Evolutionary conservation across 2,888 invertebrate genomes (phyloP).

Genomic region (Andrena bucephala): DNA sequence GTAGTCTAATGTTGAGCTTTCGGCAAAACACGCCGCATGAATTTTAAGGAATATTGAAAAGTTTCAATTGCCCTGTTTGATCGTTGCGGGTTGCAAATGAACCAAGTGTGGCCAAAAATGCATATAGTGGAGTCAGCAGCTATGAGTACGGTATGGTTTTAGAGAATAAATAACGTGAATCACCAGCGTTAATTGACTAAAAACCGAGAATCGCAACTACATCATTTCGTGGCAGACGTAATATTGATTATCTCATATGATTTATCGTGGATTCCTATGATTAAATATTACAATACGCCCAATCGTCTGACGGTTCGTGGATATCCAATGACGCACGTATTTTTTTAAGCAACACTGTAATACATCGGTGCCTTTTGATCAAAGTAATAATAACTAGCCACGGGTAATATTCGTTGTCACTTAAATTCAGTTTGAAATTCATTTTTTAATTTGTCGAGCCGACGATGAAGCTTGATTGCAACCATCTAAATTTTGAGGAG

Average conservation of each 20-base stretch:
- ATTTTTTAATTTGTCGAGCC: not conserved
- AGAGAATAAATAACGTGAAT: constrained; percentile 35
- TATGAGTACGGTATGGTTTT: constrained; percentile 23
- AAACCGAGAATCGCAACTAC: constrained; percentile 39
- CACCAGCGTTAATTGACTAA: constrained; percentile 22
- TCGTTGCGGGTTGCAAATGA: no score
- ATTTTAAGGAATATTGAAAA: no score
- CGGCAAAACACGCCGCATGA: no score
- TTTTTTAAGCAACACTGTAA: not conserved
- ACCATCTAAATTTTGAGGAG: not conserved
- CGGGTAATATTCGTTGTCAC: no score
- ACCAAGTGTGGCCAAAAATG: not conserved
- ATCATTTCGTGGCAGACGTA: constrained; percentile 40
- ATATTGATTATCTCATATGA: constrained; percentile 44
- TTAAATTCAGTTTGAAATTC: not conserved
- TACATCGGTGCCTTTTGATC: not conserved
- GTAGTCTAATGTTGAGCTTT: no score
- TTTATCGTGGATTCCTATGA: constrained; percentile 44
- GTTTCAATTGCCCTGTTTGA: no score
- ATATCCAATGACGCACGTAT: constrained; percentile 28
- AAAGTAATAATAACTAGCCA: no score
- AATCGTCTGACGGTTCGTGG: constrained; percentile 19
- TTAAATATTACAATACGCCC: constrained; percentile 13
- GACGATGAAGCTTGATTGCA: not conserved
- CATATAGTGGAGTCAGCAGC: not conserved